These are phyloP conservation scores for Euleptes europaea DNA, from an alignment of 2,113 vertebrate genomes.

Conservation along the genomic window DNA sequence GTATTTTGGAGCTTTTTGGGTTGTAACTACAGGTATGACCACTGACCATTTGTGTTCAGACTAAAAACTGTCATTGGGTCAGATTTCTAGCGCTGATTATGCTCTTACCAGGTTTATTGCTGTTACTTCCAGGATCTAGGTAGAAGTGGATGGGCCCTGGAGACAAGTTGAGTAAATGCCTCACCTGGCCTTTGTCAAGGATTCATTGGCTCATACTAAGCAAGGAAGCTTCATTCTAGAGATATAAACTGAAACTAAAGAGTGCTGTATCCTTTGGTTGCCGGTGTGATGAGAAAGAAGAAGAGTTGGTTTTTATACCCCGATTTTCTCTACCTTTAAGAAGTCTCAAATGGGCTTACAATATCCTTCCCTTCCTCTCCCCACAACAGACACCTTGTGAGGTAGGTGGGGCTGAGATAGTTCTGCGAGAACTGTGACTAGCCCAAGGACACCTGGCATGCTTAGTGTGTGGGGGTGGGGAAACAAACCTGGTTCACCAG, in stretches of 20 bases:
- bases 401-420: no score
- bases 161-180: not conserved
- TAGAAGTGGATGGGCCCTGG: not conserved
- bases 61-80: not conserved
- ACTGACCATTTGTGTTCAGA: not conserved
- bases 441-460: no score
- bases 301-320: no score
- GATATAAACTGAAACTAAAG: not conserved
- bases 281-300: not conserved
- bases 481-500: no score
- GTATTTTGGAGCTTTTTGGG: no score
- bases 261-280: not conserved
- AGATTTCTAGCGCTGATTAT: not conserved
- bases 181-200: not conserved
- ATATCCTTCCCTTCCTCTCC: no score
- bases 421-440: no score
- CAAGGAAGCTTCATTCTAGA: not conserved
- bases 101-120: not conserved
- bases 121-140: not conserved
- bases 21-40: no score
- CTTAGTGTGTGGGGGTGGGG: no score
- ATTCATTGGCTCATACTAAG: not conserved
- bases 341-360: no score
- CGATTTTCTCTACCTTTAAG: no score
- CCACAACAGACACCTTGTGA: no score